Evolutionary conservation across 2,113 vertebrate species (phyloP), one percentile per base, ranked within the genome.

Genomic region (Cyprinodon brontotheroides): DNA sequence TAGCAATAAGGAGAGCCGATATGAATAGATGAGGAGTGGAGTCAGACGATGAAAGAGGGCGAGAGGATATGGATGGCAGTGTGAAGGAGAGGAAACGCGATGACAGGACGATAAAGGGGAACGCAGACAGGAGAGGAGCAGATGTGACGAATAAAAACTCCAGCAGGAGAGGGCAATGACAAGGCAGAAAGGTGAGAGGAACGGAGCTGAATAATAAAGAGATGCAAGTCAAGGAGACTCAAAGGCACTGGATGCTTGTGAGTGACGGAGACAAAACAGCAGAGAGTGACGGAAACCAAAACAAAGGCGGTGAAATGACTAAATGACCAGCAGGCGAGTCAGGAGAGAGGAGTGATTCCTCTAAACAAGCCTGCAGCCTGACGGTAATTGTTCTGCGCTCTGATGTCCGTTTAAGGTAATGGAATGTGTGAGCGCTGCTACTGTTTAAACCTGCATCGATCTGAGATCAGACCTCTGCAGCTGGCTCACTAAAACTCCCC

Each of bases 391-490:
- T 15, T 10, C 70, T 61, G 71, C 41, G 78, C 87, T 65, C 79
- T 47, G 70, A 3, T 83, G 82, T 73, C 91, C 84, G 80, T 88
- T 86, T 89, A 92, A 74, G 89, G 92, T 72, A 61, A 87, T 84
- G 86, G 84, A 85, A 92, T 91, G 87, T 64, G 84, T 83, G 87
- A 87, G 76, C n/a, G 71, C 77, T 64, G 78, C 78, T 45, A 73
- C 76, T 63, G 79, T 74, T 68, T 68, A 68, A 86, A 91, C 89
- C 76, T 65, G 78, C 82, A 90, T 68, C 73, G 87, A 87, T 86
- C 78, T 17, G 68, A 85, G 69, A 80, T 87, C 65, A 79, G 77
- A 61, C 38, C 37, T 3, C 74, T 53, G 75, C 74, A 77, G 72
- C 3, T 66, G 65, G 72, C 47, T 50, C 70, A 78, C 74, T n/a